Base-by-base conservation (phyloP, 2,113 vertebrate genomes). In the Myodes glareolus region DNA sequence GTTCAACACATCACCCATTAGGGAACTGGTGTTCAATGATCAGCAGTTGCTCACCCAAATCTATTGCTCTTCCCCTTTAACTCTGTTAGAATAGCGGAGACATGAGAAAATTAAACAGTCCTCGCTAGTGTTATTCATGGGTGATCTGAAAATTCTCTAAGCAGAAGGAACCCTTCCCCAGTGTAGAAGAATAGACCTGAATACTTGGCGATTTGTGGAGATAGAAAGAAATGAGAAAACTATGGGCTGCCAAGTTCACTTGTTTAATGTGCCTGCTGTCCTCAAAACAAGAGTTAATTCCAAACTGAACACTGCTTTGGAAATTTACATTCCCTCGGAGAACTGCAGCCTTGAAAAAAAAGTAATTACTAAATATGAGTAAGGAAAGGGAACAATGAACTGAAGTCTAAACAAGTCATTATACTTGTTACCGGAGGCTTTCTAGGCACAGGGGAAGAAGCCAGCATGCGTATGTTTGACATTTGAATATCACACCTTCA, bases 401-500 rank as follows among this genome's bases (percentile, higher is more conserved):
- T 0, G 0, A 88, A 87, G 39, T 50, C 68, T 81, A 94, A 96
- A 94, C 75, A 97, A 36, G 96, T 90, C 45, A 63, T 96, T 94
- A 96, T 21, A 76, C 55, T 85, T 92, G 91, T 94, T 95, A 94
- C 27, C 42, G 95, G 78, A 92, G 78, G 55, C 42, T 94, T 97
- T n/a, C 13, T 82, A 96, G 87, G 85, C 82, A 96, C 68, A 95
- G 42, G 90, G 82, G 73, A 87, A 95, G 91, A 84, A 96, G 95
- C 76, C 27, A 29, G 80, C 87, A 70, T 78, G 65, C 29, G 23
- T 45, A 65, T 77, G 89, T 96, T 97, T 97, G 91, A 98, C 88
- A 95, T 98, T 96, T 97, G 94, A 97, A 92, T 98, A 97, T 90
- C 96, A 91, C 21, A 95, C 39, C 23, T 84, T 97, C 90, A 97